phyloP scores from a whole-genome alignment of 2,888 invertebrate species.

The Melangyna quadrimaculata region DNA sequence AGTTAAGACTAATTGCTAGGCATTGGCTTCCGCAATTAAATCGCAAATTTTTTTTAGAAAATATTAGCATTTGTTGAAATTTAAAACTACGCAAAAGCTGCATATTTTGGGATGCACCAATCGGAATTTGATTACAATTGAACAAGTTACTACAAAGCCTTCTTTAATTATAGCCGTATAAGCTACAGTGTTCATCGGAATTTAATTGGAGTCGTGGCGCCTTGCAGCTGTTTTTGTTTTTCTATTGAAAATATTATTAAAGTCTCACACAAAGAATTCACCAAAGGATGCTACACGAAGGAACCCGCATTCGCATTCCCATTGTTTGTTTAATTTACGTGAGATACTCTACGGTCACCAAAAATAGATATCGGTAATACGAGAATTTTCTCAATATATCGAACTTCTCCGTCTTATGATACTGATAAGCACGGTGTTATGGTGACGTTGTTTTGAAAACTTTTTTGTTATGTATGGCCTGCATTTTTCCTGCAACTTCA shows the following conservation, averaged over 20 bases:
- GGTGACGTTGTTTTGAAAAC: neutral
- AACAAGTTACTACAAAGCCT: too few species aligned
- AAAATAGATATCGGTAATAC: neutral
- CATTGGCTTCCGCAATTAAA: neutral
- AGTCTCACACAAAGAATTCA: neutral
- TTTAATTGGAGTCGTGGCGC: neutral
- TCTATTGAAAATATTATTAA: constrained; percentile 32
- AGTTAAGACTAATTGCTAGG: neutral
- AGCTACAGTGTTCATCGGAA: neutral
- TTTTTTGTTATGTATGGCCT: constrained; percentile 25
- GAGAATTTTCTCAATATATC: neutral
- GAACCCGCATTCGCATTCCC: neutral
- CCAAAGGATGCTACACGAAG: neutral
- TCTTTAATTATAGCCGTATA: neutral
- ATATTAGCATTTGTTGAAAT: neutral
- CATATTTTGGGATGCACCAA: neutral
- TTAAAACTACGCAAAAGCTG: neutral
- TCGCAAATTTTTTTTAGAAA: too few species aligned
- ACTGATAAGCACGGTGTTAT: neutral
- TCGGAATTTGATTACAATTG: neutral
- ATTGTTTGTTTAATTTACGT: constrained; percentile 2
- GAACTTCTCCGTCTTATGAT: neutral
- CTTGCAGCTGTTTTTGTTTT: neutral
- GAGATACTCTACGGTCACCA: neutral
- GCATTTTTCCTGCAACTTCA: constrained; percentile 52